Percentiles rank a stretch among this genome's conserved stretches.
Evolutionary conservation across 2,888 invertebrate genomes (phyloP).

Genomic region (Pinctada fucata): DNA sequence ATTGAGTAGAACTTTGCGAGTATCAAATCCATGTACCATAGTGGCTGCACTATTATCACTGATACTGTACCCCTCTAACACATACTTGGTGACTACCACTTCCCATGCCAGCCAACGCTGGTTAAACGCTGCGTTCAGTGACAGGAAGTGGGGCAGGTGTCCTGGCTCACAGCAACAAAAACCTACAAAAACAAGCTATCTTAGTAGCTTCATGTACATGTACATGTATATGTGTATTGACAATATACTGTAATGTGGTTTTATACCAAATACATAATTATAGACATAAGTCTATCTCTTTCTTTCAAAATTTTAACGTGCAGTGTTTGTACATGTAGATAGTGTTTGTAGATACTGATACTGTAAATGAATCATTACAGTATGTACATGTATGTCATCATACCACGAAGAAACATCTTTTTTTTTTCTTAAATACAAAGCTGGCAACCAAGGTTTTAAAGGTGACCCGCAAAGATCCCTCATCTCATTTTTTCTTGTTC

Average conservation of each 20-base stretch:
- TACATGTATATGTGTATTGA: background rate
- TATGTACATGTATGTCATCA: no score
- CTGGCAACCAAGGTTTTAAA: no score
- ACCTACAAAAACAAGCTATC: conserved; percentile 76
- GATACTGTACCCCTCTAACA: conserved; percentile 98
- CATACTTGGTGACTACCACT: conserved; percentile 94
- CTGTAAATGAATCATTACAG: no score
- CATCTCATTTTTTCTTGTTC: no score
- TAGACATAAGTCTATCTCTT: background rate
- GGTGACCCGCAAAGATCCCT: no score
- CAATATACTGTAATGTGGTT: background rate
- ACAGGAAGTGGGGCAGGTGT: conserved; percentile 90
- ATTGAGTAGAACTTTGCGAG: conserved; percentile 95
- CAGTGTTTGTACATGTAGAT: background rate
- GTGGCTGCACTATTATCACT: conserved; percentile 98
- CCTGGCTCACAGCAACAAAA: conserved; percentile 95
- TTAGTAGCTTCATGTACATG: background rate
- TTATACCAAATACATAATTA: background rate
- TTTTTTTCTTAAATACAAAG: no score
- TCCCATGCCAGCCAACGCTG: conserved; percentile 99
- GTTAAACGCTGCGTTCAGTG: conserved; percentile 97
- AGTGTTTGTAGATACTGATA: no score
- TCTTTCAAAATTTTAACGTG: background rate
- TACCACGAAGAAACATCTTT: no score
- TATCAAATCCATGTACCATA: conserved; percentile 98